Conservation (phyloP, 2,113 vertebrate genomes). For the Romanogobio albipinnatus region DNA sequence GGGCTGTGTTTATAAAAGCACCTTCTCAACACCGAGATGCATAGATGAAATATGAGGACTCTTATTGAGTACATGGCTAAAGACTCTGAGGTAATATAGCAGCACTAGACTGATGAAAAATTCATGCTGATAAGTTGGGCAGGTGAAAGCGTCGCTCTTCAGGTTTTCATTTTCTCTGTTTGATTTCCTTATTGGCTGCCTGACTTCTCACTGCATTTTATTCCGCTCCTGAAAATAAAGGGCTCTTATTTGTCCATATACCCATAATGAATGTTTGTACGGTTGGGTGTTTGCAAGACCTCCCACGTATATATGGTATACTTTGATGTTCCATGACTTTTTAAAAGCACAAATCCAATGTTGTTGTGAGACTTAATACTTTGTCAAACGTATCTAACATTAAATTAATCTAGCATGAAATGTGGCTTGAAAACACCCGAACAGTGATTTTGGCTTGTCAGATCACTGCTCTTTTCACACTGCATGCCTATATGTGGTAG, state of each 20-base stretch:
- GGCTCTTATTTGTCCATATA: conserved; percentile 38
- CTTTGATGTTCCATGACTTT: background rate
- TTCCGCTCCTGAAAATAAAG: conserved; percentile 57
- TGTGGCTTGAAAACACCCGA: too few relatives aligned
- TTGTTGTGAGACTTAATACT: background rate
- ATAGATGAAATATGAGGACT: conserved; percentile 61
- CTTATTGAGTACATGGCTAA: conserved; percentile 71
- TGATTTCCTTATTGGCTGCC: conserved; percentile 75
- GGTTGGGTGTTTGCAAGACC: conserved; percentile 56
- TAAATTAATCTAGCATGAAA: background rate
- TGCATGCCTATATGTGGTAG: too few relatives aligned
- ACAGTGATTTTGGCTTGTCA: too few relatives aligned
- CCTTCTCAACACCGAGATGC: conserved; percentile 58
- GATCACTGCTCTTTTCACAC: too few relatives aligned
- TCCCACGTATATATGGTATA: background rate
- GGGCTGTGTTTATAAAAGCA: conserved; percentile 49
- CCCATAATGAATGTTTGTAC: conserved; percentile 50
- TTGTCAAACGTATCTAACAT: background rate
- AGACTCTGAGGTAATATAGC: conserved; percentile 74
- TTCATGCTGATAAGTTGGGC: conserved; percentile 74
- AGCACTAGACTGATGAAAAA: conserved; percentile 74
- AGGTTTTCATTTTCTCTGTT: conserved; percentile 75
- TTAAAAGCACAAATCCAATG: background rate
- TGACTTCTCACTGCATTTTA: conserved; percentile 34
- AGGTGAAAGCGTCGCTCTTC: conserved; percentile 68